Evolutionary conservation across 2,888 invertebrate genomes (phyloP), one percentile per base, ranked within the genome.

Genomic region (Clivina fossor): DNA sequence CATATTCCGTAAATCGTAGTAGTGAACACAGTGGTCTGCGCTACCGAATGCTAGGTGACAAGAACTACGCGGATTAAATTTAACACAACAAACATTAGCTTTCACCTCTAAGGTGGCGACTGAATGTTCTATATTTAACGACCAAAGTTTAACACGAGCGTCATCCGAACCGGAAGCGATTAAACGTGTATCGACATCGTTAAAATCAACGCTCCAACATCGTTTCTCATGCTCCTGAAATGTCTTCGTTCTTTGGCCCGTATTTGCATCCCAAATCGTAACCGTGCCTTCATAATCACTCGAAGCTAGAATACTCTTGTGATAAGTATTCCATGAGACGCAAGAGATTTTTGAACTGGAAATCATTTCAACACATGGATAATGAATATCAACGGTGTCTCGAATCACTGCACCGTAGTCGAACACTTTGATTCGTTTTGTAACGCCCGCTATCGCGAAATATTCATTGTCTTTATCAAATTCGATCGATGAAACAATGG

Each of bases 11-110:
- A 96, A 78, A 76, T 96, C 96, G 74, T 94, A 96, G 71, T 95
- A 94, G 74, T 96, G 93, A 48, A 96, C 93, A 77, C 92, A 93
- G 74, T 95, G 95, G 76, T 96, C 95, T 18, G 96, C 95, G n/a
- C 93, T 93, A 9, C 95, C 95, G 76, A 94, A 95, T 1, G 94
- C 93, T 57, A 96, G 78, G 71, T 94, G 90, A 70, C 88, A 90
- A 0, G 91, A 86, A 60, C 88, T 90, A 58, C 82, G 78, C 1
- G 91, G 91, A 72, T 89, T 90, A 72, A 92, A 92, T 70, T 94
- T 88, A 11, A 96, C 95, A 74, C 94, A 95, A 74, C 95, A 96
- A 46, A 96, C 93, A 74, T 96, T 95, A 58, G 93, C 94, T 73
- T 91, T 90, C 1, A 93, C 93, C 74, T 95, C 93, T 11, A 96